Conservation (phyloP, 2,113 vertebrate genomes). For the Scortum barcoo region DNA sequence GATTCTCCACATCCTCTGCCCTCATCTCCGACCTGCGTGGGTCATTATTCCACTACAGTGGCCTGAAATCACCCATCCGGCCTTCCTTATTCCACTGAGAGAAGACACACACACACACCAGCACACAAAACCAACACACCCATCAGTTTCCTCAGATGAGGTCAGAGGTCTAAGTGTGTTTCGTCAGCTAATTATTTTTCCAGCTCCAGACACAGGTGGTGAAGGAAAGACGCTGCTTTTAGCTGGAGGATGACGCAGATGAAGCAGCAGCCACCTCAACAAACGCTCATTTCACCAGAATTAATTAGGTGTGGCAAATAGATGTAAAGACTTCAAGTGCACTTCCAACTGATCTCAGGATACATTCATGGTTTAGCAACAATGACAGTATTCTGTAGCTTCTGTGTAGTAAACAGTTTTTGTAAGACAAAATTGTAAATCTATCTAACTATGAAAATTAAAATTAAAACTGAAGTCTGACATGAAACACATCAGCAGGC, state of each 20-base stretch:
- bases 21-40: conserved; percentile 4
- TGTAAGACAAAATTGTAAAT: background rate
- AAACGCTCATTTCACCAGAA: conserved; percentile 35
- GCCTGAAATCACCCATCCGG: conserved; percentile 31
- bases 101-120: background rate
- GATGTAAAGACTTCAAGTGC: background rate
- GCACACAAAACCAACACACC: conserved; percentile 19
- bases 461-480: background rate
- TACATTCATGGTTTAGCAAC: background rate
- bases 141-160: conserved; percentile 38
- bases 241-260: conserved; percentile 59
- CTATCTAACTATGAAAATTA: background rate
- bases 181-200: conserved; percentile 71
- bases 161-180: conserved; percentile 54
- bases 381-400: background rate
- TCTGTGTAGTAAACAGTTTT: background rate
- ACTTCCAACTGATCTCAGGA: conserved; percentile 28
- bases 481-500: background rate
- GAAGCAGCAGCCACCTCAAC: conserved; percentile 26
- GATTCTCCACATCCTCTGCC: conserved; percentile 21
- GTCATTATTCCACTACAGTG: conserved; percentile 23
- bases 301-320: conserved; percentile 50
- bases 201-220: conserved; percentile 19
- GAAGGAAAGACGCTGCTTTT: conserved; percentile 44
- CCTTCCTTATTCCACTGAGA: conserved; percentile 21